A percentile compares a stretch with the other conserved stretches of the same genome.
These are phyloP conservation scores for Epicampocera succincta DNA, from an alignment of 2,888 invertebrate genomes.

Conservation along the genomic window DNA sequence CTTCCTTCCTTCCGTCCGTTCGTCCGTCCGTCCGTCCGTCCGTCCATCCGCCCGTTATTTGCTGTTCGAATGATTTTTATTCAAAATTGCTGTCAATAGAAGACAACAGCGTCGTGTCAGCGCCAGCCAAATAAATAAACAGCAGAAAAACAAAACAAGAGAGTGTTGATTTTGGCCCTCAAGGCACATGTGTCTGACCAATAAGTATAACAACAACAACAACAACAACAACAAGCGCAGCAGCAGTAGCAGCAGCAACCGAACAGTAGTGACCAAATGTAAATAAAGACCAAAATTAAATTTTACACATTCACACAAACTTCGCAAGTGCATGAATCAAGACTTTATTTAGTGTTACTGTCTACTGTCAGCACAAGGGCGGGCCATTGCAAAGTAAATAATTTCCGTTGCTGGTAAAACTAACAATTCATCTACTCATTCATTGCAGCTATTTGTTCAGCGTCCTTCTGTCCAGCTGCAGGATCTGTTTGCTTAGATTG, in stretches of 20 bases:
- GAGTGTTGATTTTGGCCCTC: slow-evolving; percentile 63
- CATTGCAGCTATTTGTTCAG: background rate
- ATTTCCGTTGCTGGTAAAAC: slow-evolving; percentile 36
- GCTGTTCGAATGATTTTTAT: slow-evolving; percentile 49
- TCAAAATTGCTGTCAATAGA: slow-evolving; percentile 43
- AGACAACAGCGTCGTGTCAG: slow-evolving; percentile 8
- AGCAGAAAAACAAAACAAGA: slow-evolving; percentile 39
- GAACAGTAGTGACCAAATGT: slow-evolving; percentile 66
- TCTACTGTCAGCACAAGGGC: background rate
- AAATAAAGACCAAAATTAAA: slow-evolving; percentile 63
- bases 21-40: background rate
- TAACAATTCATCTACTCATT: too few relatives aligned
- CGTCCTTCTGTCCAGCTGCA: background rate
- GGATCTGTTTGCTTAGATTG: slow-evolving; percentile 44
- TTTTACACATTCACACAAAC: slow-evolving; percentile 55
- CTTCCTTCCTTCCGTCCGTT: slow-evolving; percentile 46
- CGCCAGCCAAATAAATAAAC: slow-evolving; percentile 43
- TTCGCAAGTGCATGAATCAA: slow-evolving; percentile 16
- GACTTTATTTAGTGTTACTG: too few relatives aligned
- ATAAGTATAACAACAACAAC: background rate
- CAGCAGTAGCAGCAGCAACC: background rate
- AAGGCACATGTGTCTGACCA: slow-evolving; percentile 66
- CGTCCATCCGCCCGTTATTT: slow-evolving; percentile 37
- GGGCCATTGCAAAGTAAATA: slow-evolving; percentile 4
- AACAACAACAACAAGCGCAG: too few relatives aligned